Base-by-base conservation (phyloP, 2,797 vertebrate genomes). In the Acomys russatus region DNA sequence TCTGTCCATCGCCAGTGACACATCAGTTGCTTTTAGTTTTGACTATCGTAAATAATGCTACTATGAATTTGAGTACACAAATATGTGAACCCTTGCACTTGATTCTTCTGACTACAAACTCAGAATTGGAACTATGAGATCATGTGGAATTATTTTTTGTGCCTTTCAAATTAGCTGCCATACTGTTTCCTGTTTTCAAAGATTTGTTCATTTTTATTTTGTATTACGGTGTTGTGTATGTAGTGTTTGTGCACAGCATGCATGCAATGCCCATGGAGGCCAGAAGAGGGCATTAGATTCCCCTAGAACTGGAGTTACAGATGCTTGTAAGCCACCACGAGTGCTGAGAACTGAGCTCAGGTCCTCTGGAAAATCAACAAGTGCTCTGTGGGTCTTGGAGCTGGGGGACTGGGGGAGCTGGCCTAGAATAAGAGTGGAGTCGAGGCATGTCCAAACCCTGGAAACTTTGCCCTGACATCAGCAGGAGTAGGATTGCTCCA, bases 1-100 rank as follows among this genome's bases (percentile, higher is more conserved):
- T 38, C 22, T 28, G 73, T n/a, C 83, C 6, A 77, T 70, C 18
- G 20, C 49, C 25, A 89, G 10, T 44, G 61, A 86, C 56, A 77
- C 23, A 70, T 22, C 33, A 61, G 15, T 59, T 33, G 11, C n/a
- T 68, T 76, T 33, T 3, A 77, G 9, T 66, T 84, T 76, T 70
- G 12, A 33, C 20, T 97, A 30, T 59, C 59, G 66, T 71, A 35
- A 90, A 63, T 84, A 82, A 84, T 51, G 28, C 44, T 89, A 59
- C 51, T 17, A 25, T 18, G 44, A 92, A 38, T 88, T 54, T 1
- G 4, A 25, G 23, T 87, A 7, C 77, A 64, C 11, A 90, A 44
- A 76, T 70, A 64, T 1, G 14, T 10, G 18, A 88, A 20, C 38
- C 3, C 2, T 28, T 4, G 10, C 28, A 77, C 71, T 80, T 33